phyloP scores from a whole-genome alignment of 2,888 invertebrate species.

The Cosmorhoe ocellata region DNA sequence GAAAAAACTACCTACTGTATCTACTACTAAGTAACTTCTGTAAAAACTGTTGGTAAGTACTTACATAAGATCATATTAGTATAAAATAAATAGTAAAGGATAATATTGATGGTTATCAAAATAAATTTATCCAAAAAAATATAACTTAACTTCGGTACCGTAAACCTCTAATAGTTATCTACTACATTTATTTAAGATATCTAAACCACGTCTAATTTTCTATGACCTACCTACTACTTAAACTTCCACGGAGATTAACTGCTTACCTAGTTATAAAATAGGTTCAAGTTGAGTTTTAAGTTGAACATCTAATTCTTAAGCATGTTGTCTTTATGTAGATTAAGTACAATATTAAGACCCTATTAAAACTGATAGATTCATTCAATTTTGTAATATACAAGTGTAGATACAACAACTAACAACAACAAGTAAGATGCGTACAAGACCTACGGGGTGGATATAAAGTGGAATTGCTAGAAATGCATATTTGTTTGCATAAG shows the following conservation, averaged over 20 bases:
- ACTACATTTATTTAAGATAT: slow-evolving; percentile 62
- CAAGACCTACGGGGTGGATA: neutral
- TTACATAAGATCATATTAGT: slow-evolving; percentile 46
- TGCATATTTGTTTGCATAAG: slow-evolving; percentile 19
- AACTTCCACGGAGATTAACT: slow-evolving; percentile 38
- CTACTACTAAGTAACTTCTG: too few relatives aligned
- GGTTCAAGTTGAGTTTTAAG: slow-evolving; percentile 35
- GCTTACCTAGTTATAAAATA: slow-evolving; percentile 19
- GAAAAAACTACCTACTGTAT: slow-evolving; percentile 35
- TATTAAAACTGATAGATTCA: too few relatives aligned
- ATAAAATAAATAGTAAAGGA: slow-evolving; percentile 49
- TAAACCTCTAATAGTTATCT: slow-evolving; percentile 42
- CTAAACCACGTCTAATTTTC: slow-evolving; percentile 69
- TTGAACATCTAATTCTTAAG: neutral
- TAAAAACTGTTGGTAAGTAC: too few relatives aligned
- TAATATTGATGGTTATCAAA: slow-evolving; percentile 71
- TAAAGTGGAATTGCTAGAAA: slow-evolving; percentile 9
- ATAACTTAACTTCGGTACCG: slow-evolving; percentile 43
- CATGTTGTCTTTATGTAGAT: neutral
- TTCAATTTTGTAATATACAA: too few relatives aligned
- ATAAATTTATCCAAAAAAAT: slow-evolving; percentile 72
- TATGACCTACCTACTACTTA: slow-evolving; percentile 35
- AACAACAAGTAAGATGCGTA: too few relatives aligned
- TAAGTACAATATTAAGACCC: too few relatives aligned
- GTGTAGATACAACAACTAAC: too few relatives aligned